A percentile compares a stretch with the other conserved stretches of the same genome.
Evolutionary conservation across 2,113 vertebrate species (phyloP).

Genomic region (Oryzias melastigma): DNA sequence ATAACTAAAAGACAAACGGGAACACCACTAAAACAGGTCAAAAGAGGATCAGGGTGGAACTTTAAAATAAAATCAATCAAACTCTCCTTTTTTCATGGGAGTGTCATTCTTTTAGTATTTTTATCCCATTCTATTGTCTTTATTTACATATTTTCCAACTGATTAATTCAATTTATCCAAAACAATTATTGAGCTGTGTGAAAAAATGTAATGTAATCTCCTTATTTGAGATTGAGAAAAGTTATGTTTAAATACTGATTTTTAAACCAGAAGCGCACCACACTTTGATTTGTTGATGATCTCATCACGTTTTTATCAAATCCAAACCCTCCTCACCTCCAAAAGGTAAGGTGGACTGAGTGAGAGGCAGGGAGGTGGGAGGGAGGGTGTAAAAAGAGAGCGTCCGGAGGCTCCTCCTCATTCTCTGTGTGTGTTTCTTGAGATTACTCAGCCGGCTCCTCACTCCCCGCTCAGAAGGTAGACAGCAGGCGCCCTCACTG

Average conservation of each 20-base stretch:
- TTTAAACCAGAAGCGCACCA: constrained; percentile 11
- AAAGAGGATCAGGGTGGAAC: too few species aligned
- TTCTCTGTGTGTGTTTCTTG: constrained; percentile 60
- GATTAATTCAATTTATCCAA: too few species aligned
- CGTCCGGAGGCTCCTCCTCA: constrained; percentile 64
- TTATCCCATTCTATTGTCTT: too few species aligned
- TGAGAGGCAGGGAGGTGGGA: not conserved
- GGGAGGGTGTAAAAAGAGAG: constrained; percentile 37
- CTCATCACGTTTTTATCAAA: constrained; percentile 49
- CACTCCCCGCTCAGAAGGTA: constrained; percentile 60
- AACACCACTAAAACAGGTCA: too few species aligned
- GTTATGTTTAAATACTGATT: constrained; percentile 10
- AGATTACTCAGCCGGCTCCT: constrained; percentile 55
- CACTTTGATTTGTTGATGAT: constrained; percentile 37
- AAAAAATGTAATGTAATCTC: too few species aligned
- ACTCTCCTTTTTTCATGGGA: too few species aligned
- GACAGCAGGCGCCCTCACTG: constrained; percentile 44
- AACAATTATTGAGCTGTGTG: too few species aligned
- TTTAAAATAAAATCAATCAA: too few species aligned
- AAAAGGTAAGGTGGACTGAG: constrained; percentile 5
- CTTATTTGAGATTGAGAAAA: too few species aligned
- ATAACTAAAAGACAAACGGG: too few species aligned
- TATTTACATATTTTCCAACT: too few species aligned
- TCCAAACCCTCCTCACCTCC: not conserved
- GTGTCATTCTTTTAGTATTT: too few species aligned